Evolutionary conservation across 2,888 invertebrate species (phyloP).

Genomic region (Helleia helle): DNA sequence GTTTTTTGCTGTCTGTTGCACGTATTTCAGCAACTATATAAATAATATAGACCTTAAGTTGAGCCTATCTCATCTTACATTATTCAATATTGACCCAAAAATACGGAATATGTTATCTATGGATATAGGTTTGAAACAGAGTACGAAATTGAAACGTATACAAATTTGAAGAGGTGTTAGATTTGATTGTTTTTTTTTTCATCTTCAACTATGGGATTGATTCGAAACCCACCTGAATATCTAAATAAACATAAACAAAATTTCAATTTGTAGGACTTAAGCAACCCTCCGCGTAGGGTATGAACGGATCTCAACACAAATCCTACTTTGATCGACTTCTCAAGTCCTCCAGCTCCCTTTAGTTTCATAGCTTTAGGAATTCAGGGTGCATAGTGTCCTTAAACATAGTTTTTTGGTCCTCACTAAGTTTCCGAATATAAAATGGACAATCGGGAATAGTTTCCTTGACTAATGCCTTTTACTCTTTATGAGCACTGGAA

Average conservation of each 20-base stretch:
- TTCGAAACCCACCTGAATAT: constrained; percentile 38
- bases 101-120: too few relatives aligned
- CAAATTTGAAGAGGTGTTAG: neutral
- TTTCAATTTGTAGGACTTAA: constrained; percentile 51
- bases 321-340: constrained; percentile 62
- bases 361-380: constrained; percentile 41
- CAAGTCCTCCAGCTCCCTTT: constrained; percentile 36
- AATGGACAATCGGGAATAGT: too few relatives aligned
- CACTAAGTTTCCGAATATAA: neutral
- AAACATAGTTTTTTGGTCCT: neutral
- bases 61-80: too few relatives aligned
- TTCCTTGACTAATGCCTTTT: too few relatives aligned
- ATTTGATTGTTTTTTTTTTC: constrained; percentile 2
- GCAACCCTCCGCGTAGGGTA: constrained; percentile 30
- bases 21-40: too few relatives aligned
- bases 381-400: constrained; percentile 30
- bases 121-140: too few relatives aligned
- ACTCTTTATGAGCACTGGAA: too few relatives aligned
- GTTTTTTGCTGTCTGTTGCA: too few relatives aligned
- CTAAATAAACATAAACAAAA: constrained; percentile 55
- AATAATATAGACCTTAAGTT: too few relatives aligned
- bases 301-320: constrained; percentile 43
- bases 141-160: too few relatives aligned
- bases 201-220: constrained; percentile 10
- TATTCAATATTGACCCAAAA: constrained; percentile 1